phyloP scores from a whole-genome alignment of 1,140 invertebrate species.

The Anastrepha obliqua region DNA sequence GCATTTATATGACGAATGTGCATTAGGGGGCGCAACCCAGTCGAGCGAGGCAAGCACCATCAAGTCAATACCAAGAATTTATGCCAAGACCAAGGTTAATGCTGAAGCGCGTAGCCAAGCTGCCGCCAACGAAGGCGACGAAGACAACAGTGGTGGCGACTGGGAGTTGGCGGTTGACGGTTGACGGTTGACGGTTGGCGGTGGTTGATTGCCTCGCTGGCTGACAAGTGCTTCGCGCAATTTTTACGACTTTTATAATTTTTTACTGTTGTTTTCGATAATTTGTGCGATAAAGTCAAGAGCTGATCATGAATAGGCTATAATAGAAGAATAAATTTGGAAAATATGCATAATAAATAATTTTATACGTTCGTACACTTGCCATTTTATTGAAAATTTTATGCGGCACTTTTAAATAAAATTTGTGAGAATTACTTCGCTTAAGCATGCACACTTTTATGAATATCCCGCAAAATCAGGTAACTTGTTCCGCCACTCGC shows the following conservation, averaged over 20 bases:
- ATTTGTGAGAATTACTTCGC: too few species aligned
- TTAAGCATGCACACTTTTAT: too few species aligned
- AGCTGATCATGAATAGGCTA: not conserved
- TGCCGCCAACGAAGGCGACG: not conserved
- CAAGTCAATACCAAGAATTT: conserved; percentile 34
- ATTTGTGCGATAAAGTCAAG: conserved; percentile 21
- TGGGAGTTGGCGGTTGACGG: conserved; percentile 1
- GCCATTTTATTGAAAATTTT: too few species aligned
- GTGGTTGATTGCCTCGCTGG: not conserved
- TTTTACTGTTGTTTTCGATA: not conserved
- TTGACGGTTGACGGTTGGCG: not conserved
- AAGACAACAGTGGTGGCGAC: not conserved
- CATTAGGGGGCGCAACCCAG: conserved; percentile 30
- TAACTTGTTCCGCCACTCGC: conserved; percentile 2
- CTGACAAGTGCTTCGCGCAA: not conserved
- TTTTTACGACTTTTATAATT: not conserved
- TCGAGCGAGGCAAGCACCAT: not conserved
- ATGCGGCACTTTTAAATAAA: too few species aligned
- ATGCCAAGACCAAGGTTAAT: conserved; percentile 52
- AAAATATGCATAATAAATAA: too few species aligned
- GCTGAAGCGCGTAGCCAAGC: conserved; percentile 19
- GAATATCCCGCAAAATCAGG: not conserved
- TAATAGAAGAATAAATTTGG: too few species aligned
- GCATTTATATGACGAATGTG: not conserved
- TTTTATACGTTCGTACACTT: too few species aligned